These are phyloP conservation scores for Takifugu ocellatus DNA, from an alignment of 2,797 vertebrate genomes.

Conservation along the genomic window DNA sequence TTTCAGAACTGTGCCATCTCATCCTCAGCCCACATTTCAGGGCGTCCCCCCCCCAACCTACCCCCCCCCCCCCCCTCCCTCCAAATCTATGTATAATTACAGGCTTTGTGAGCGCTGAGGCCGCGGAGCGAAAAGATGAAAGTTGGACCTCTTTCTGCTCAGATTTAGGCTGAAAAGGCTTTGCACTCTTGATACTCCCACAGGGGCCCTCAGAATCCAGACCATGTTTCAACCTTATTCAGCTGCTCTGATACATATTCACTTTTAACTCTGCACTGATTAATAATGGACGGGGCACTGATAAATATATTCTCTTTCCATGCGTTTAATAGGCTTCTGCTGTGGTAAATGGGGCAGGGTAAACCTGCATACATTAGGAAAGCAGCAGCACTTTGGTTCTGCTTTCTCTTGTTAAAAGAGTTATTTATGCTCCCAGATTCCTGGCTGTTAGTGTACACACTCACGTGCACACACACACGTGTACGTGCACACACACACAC, in stretches of 20 bases:
- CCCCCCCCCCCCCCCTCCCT: not conserved
- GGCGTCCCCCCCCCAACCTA: slow-evolving; percentile 11
- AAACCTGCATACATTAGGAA: slow-evolving; percentile 28
- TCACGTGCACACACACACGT: too few relatives aligned
- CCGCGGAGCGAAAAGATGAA: slow-evolving; percentile 55
- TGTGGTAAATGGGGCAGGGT: slow-evolving; percentile 61
- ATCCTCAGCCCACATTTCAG: slow-evolving; percentile 43
- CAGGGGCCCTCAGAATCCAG: slow-evolving; percentile 64
- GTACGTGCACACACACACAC: too few relatives aligned
- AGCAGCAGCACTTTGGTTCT: slow-evolving; percentile 13
- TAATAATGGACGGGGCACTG: slow-evolving; percentile 68
- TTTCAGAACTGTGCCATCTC: slow-evolving; percentile 50
- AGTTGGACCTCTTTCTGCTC: slow-evolving; percentile 54
- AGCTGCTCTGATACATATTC: slow-evolving; percentile 70
- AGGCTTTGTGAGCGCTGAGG: slow-evolving; percentile 36
- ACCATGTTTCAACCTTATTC: slow-evolving; percentile 63
- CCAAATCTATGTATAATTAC: slow-evolving; percentile 64
- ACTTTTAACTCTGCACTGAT: slow-evolving; percentile 72
- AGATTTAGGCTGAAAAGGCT: slow-evolving; percentile 64
- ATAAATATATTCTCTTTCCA: slow-evolving; percentile 76
- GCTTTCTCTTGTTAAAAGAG: slow-evolving; percentile 18
- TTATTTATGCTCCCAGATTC: too few relatives aligned
- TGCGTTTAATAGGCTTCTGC: slow-evolving; percentile 59
- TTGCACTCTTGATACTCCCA: slow-evolving; percentile 71
- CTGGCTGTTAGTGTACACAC: too few relatives aligned